phyloP scores from a whole-genome alignment of 2,113 vertebrate species.

The Butorides virescens region DNA sequence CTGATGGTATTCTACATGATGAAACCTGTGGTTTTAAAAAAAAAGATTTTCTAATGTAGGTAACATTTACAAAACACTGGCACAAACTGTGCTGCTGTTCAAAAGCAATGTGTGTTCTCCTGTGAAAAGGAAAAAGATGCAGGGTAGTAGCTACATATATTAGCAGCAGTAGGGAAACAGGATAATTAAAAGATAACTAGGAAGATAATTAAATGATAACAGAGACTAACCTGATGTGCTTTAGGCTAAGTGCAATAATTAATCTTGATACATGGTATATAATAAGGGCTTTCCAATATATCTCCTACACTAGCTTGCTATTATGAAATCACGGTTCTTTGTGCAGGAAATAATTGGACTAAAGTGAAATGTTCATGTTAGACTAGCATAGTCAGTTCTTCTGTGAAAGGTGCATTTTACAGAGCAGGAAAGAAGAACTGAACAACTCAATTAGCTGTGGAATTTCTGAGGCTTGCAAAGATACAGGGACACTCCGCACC shows the following conservation, averaged over 20 bases:
- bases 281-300: constrained; percentile 9
- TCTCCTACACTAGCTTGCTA: background rate
- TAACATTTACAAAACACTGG: background rate
- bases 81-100: background rate
- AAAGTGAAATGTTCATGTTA: background rate
- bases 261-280: constrained; percentile 31
- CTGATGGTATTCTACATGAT: background rate
- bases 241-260: constrained; percentile 57
- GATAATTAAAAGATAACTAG: constrained; percentile 60
- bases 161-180: background rate
- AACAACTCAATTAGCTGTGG: background rate
- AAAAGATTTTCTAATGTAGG: background rate
- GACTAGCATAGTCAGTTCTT: background rate
- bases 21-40: background rate
- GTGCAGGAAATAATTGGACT: background rate
- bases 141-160: background rate
- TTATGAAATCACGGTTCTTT: background rate
- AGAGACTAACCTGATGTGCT: constrained; percentile 31
- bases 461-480: background rate
- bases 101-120: background rate
- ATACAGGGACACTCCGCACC: background rate
- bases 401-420: background rate
- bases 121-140: background rate
- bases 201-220: constrained; percentile 64
- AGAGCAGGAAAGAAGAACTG: background rate